Evolutionary conservation across 2,888 invertebrate species (phyloP), one percentile per base, ranked within the genome.

Genomic region (Pandemis heparana): DNA sequence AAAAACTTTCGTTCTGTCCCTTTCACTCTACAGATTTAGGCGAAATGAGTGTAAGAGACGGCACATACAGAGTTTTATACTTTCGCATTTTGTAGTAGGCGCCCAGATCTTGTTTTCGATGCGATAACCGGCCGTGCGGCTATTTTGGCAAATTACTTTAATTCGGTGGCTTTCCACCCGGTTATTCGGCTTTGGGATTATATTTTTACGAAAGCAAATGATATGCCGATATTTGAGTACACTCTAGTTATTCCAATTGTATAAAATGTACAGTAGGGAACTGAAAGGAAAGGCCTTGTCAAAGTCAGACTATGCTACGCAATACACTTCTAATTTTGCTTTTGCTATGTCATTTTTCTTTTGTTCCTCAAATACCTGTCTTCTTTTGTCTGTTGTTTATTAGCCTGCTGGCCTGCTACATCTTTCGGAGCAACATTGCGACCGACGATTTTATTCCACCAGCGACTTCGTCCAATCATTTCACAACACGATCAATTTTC

Each of bases 41-140:
- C 59, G 32, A 48, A 71, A 71, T 14, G 64, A 59, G 46, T 43
- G 59, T 65, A 64, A 59, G 16, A 32, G 46, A 39, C 16, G 12
- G 56, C 10, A 5, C 7, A 43, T 14, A 39, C 14, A 32, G 38
- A 39, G 5, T 3, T 65, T 56, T 59, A 70, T 65, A 48, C 46
- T 64, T 10, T 64, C 6, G 38, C 53, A n/a, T 12, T 59, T 18
- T 5, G 41, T 2, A 12, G 48, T 23, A n/a, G 77, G 77, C 79
- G 79, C 77, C 77, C 79, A 78, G 82, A 83, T 82, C 77, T 82
- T 80, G 82, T 82, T 82, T 85, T 78, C 77, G 78, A 81, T 80
- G 76, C 83, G 77, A 82, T 84, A 83, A 81, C 79, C 79, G 78
- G 75, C 76, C 78, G 72, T 68, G 71, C 74, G 65, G 67, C 74